Conservation (phyloP, 2,113 vertebrate genomes). For the Ptilorrhoa leucosticta region DNA sequence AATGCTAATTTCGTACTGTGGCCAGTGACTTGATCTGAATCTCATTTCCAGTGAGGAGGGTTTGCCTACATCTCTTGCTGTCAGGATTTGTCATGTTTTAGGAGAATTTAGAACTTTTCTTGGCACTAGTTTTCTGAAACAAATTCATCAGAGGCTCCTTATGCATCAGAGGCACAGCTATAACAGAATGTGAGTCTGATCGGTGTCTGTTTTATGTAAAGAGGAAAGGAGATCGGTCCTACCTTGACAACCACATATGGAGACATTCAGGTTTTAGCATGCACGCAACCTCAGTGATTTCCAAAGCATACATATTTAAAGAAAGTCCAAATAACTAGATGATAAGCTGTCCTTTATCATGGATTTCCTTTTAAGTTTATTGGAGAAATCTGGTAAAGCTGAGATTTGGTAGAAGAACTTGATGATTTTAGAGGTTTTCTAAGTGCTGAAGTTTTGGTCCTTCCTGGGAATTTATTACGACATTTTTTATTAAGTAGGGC, state of each 20-base stretch:
- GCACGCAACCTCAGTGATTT: background rate
- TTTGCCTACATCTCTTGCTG: background rate
- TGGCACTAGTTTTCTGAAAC: background rate
- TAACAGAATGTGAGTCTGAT: background rate
- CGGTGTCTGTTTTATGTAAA: background rate
- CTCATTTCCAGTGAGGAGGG: background rate
- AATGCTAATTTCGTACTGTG: background rate
- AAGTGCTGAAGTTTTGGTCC: background rate
- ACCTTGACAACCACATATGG: slow-evolving; percentile 9
- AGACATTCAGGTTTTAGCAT: background rate
- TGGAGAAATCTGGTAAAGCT: background rate
- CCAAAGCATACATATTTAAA: background rate
- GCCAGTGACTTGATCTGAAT: background rate
- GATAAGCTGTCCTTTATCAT: background rate
- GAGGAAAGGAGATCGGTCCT: background rate
- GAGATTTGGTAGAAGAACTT: background rate
- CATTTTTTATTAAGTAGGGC: background rate
- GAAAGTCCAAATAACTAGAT: background rate
- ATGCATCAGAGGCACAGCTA: background rate
- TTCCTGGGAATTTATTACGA: background rate
- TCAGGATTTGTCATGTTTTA: background rate
- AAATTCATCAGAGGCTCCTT: background rate
- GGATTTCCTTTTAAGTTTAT: background rate
- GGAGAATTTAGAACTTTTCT: background rate
- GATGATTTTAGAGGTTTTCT: background rate